Evolutionary conservation across 2,113 vertebrate genomes (phyloP).

Genomic region (Phodopus roborovskii): DNA sequence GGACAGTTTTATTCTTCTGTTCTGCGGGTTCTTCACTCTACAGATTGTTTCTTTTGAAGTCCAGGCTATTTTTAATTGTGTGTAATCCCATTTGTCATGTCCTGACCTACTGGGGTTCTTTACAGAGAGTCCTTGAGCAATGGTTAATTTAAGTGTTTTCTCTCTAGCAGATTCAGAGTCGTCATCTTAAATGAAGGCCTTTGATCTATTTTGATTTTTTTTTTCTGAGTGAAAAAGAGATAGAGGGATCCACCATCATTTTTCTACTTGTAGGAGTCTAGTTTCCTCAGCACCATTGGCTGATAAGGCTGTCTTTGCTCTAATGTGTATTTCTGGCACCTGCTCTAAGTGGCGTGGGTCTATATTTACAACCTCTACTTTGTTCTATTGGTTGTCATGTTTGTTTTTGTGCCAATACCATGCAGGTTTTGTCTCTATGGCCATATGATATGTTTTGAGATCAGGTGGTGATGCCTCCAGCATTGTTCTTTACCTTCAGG

Average conservation of each 20-base stretch:
- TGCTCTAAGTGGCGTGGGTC: too few species aligned
- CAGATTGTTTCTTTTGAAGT: not conserved
- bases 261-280: not conserved
- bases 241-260: too few species aligned
- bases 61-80: not conserved
- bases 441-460: not conserved
- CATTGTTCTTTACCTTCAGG: not conserved
- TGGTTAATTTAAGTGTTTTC: not conserved
- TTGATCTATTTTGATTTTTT: not conserved
- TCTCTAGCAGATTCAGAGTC: not conserved
- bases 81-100: not conserved
- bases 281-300: not conserved
- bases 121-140: not conserved
- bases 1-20: not conserved
- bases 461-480: not conserved
- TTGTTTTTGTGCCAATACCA: not conserved
- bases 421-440: not conserved
- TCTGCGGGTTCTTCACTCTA: not conserved
- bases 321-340: not conserved
- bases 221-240: not conserved
- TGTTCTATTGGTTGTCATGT: not conserved
- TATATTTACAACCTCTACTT: not conserved
- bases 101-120: not conserved
- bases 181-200: not conserved
- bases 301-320: not conserved